Evolutionary conservation across 2,797 vertebrate genomes (phyloP).

Genomic region (Geotrypetes seraphini): DNA sequence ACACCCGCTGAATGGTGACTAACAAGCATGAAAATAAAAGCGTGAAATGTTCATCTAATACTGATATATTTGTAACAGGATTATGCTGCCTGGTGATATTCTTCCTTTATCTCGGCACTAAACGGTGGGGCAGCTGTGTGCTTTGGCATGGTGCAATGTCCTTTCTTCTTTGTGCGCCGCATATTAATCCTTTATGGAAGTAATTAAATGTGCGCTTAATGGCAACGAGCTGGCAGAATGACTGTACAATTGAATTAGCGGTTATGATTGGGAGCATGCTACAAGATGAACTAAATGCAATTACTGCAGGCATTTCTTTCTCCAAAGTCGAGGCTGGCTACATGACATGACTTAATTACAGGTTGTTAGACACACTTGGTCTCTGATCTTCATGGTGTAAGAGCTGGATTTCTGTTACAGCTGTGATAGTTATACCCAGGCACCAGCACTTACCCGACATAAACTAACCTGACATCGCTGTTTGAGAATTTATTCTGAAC

Average conservation of each 20-base stretch:
- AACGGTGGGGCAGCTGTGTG: slow-evolving; percentile 80
- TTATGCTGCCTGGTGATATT: slow-evolving; percentile 57
- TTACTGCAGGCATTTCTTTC: slow-evolving; percentile 73
- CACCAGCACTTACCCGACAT: rapidly evolving
- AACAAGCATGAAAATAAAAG: slow-evolving; percentile 68
- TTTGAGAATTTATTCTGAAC: too few species aligned
- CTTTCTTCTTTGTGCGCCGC: slow-evolving; percentile 75
- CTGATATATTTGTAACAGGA: slow-evolving; percentile 77
- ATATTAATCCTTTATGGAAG: slow-evolving; percentile 97
- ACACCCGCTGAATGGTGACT: slow-evolving; percentile 52
- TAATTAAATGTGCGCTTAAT: slow-evolving; percentile 96
- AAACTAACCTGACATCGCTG: too few species aligned
- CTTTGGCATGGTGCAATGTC: slow-evolving; percentile 57
- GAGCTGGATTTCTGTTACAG: slow-evolving; percentile 27
- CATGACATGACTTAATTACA: slow-evolving; percentile 90
- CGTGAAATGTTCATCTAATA: slow-evolving; percentile 75
- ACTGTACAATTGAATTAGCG: slow-evolving; percentile 91
- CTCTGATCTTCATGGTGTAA: slow-evolving; percentile 52
- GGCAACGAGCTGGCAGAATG: slow-evolving; percentile 87
- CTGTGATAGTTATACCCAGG: neutral
- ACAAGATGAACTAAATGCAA: slow-evolving; percentile 94
- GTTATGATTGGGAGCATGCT: slow-evolving; percentile 83
- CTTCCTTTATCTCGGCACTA: slow-evolving; percentile 63
- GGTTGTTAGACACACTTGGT: slow-evolving; percentile 74
- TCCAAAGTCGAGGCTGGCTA: slow-evolving; percentile 58